These are phyloP conservation scores for Chaetops frenatus DNA, from an alignment of 2,113 vertebrate species.

Conservation along the genomic window DNA sequence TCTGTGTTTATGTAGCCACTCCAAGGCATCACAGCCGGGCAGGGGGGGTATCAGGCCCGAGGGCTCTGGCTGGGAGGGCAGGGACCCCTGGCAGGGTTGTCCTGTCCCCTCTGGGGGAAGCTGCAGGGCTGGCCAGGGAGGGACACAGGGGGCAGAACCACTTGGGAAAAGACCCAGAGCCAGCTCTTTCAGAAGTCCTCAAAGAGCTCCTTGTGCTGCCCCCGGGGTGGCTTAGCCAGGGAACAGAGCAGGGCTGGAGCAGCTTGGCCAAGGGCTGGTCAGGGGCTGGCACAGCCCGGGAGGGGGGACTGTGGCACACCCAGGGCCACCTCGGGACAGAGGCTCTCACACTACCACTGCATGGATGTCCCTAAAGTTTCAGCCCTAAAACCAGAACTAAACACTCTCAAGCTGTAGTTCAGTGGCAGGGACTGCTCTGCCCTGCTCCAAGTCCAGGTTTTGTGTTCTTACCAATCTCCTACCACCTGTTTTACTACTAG, in stretches of 20 bases:
- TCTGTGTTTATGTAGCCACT: too few species aligned
- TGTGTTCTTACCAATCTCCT: not conserved
- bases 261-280: not conserved
- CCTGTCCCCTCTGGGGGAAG: too few species aligned
- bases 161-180: not conserved
- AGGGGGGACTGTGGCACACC: accelerated
- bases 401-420: accelerated
- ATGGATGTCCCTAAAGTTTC: not conserved
- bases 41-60: not conserved
- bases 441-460: not conserved
- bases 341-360: accelerated
- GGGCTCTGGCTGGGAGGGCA: not conserved
- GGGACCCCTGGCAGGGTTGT: not conserved
- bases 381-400: not conserved
- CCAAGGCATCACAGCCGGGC: too few species aligned
- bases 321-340: not conserved
- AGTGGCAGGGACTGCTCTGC: not conserved
- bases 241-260: not conserved
- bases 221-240: accelerated
- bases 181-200: not conserved
- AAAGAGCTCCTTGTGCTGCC: not conserved
- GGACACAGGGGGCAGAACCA: not conserved
- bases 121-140: not conserved
- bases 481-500: not conserved
- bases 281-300: accelerated